Percentiles rank a stretch among this genome's conserved stretches.
Evolutionary conservation across 2,888 invertebrate species (phyloP).

Genomic region (Prenolepis imparis): DNA sequence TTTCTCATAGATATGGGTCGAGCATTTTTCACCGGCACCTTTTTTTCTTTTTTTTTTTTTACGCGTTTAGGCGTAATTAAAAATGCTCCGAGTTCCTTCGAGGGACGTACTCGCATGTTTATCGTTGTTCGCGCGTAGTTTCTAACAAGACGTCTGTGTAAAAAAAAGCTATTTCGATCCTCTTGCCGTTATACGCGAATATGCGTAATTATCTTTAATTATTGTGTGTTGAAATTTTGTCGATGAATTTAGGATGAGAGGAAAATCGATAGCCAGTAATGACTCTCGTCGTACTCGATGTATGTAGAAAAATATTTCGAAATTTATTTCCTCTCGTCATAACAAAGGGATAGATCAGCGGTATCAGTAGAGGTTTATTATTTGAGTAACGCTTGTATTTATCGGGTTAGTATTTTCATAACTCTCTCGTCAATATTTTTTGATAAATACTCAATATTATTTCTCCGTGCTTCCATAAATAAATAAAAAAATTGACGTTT

Average conservation of each 20-base stretch:
- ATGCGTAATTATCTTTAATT: constrained; percentile 21
- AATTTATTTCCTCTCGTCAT: constrained; percentile 32
- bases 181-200: not conserved
- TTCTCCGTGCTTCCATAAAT: constrained; percentile 20
- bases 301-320: not conserved
- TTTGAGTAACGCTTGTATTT: constrained; percentile 46
- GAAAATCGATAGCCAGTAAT: not conserved
- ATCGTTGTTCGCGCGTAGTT: constrained; percentile 28
- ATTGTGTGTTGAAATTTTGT: constrained; percentile 5
- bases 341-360: constrained; percentile 6
- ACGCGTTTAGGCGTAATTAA: constrained; percentile 53
- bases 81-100: constrained; percentile 39
- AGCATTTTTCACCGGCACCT: constrained; percentile 37
- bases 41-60: not conserved
- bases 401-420: constrained; percentile 37
- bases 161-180: constrained; percentile 1
- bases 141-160: not conserved
- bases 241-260: not conserved
- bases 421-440: constrained; percentile 34
- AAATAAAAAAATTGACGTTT: constrained; percentile 18
- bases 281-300: not conserved
- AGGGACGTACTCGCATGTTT: constrained; percentile 22
- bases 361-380: constrained; percentile 12
- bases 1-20: constrained; percentile 37
- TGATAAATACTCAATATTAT: constrained; percentile 24